Evolutionary conservation across 2,888 invertebrate species (phyloP).

Genomic region (Parnassius apollo): DNA sequence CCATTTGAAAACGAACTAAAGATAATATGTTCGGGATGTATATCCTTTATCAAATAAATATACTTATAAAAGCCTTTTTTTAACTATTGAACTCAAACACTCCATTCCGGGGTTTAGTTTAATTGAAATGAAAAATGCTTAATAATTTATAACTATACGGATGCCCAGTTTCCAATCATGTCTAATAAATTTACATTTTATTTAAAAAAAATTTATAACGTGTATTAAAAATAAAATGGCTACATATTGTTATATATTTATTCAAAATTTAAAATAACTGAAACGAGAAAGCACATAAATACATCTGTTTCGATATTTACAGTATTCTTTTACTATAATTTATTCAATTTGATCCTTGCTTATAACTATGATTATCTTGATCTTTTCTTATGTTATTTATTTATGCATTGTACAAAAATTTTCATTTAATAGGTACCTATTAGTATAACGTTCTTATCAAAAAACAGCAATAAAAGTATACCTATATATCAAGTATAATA

Average conservation of each 20-base stretch:
- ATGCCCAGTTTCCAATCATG: no score
- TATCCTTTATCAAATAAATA: slow-evolving; percentile 7
- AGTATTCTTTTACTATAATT: slow-evolving; percentile 12
- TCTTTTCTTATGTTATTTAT: slow-evolving; percentile 61
- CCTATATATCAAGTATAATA: slow-evolving; percentile 44
- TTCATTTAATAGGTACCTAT: slow-evolving; percentile 33
- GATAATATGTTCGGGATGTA: slow-evolving; percentile 15
- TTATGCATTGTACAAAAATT: slow-evolving; percentile 37
- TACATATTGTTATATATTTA: background rate
- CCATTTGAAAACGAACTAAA: slow-evolving; percentile 30
- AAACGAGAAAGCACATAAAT: background rate
- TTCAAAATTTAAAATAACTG: background rate
- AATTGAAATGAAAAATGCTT: no score
- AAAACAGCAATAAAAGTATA: slow-evolving; percentile 32
- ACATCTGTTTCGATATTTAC: background rate
- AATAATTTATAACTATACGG: no score
- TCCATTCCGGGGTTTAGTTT: no score
- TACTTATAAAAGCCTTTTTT: background rate
- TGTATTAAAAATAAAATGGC: background rate
- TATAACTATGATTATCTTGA: slow-evolving; percentile 74
- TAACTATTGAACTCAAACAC: background rate
- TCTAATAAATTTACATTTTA: no score
- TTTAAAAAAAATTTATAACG: no score
- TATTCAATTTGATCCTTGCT: slow-evolving; percentile 27
- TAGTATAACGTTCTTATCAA: slow-evolving; percentile 25